Evolutionary conservation across 2,797 vertebrate species (phyloP).

Genomic region (Sylvilagus floridanus): DNA sequence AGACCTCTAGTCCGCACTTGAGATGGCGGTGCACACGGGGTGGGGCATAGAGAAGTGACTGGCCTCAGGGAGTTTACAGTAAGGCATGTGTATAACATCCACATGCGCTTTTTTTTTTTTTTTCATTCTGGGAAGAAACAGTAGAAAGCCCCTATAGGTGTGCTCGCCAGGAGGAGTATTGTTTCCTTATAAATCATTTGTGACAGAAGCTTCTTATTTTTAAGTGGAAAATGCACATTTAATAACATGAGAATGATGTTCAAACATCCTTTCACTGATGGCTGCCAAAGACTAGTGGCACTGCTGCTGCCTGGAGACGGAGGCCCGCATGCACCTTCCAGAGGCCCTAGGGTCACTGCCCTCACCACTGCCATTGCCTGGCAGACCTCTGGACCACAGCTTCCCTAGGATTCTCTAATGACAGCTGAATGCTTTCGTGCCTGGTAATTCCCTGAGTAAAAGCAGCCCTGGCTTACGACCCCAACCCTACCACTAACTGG

Average conservation of each 20-base stretch:
- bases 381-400: constrained; percentile 70
- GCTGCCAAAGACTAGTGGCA: constrained; percentile 73
- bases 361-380: constrained; percentile 77
- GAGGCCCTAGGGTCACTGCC: not conserved
- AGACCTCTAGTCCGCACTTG: not conserved
- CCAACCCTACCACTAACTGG: not conserved
- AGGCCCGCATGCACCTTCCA: constrained; percentile 60
- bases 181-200: constrained; percentile 82
- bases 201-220: constrained; percentile 84
- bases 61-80: constrained; percentile 23
- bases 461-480: not conserved
- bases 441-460: not conserved
- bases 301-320: constrained; percentile 55
- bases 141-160: constrained; percentile 39
- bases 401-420: not conserved
- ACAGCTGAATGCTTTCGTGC: constrained; percentile 49
- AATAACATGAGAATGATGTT: constrained; percentile 84
- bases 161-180: constrained; percentile 80
- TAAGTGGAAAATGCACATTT: constrained; percentile 85
- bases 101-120: not conserved
- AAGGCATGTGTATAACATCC: not conserved
- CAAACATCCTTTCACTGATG: constrained; percentile 78
- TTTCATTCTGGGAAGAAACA: constrained; percentile 9
- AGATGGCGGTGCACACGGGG: too few relatives aligned
- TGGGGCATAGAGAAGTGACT: not conserved